Evolutionary conservation across 2,888 invertebrate species (phyloP), one percentile per base, ranked within the genome.

Genomic region (Tetranychus piercei): DNA sequence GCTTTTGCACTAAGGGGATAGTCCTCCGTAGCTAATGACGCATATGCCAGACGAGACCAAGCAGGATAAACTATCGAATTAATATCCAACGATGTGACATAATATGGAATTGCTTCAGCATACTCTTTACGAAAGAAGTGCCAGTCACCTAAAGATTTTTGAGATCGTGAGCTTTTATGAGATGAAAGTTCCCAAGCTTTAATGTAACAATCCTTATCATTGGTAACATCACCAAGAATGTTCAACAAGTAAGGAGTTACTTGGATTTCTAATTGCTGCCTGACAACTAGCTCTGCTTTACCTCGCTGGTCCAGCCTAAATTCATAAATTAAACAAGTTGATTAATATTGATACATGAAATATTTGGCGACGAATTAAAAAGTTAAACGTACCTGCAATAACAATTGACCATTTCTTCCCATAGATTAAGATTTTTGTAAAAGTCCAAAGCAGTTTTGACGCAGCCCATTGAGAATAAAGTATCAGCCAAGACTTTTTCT

Each of bases 341-440:
- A 71, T 71, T 71, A 7, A 71, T 7, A 18, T 22, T 34, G 7
- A 1, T 23, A 1, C 44, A 9, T 81, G 77, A 78, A 78, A 75
- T 77, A 34, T 34, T 3, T 5, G 5, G 5, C 34, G 2, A 34
- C 4, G 43, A 55, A 9, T 44, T 44, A 34, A 20, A 75, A 75
- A 18, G 18, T 20, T 44, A 69, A 44, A 64, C 22, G 77, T 43
- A 88, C 89, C 85, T 92, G 92, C 90, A 90, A 81, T 96, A 96
- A 83, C 97, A 97, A 1, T 88, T 86, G 74, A 99, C 91, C 44
- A 94, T 91, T 78, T 93, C 89, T 80, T 95, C 92, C 95, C 96
- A 99, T 43, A 90, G 83, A 79, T 91, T 87, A 43, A 95, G 84
- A 72, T 86, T 84, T 43, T 88, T 83, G 81, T 88, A 93, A 74